Evolutionary conservation across 2,113 vertebrate species (phyloP).

Genomic region (Actenoides hombroni): DNA sequence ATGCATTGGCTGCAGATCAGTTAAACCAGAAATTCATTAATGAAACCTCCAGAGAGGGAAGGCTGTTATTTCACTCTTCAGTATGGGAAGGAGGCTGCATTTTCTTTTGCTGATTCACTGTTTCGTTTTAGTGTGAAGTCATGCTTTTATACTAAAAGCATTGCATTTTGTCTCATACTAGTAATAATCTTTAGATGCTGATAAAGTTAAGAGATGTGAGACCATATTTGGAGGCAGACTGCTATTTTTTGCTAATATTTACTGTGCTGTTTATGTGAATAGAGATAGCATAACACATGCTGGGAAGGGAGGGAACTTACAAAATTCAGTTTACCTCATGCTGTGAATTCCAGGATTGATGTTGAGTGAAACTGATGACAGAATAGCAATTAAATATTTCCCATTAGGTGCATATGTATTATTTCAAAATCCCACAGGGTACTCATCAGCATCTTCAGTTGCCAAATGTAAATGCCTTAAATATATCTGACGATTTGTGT

Average conservation of each 20-base stretch:
- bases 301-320: neutral
- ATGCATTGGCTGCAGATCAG: conserved; percentile 51
- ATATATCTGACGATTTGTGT: neutral
- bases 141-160: neutral
- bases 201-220: neutral
- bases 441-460: neutral
- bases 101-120: conserved; percentile 26
- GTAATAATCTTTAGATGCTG: neutral
- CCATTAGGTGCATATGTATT: neutral
- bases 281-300: neutral
- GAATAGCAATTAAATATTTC: neutral
- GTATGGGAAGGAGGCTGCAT: neutral
- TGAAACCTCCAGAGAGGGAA: conserved; percentile 68
- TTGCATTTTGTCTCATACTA: neutral
- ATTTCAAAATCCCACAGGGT: neutral
- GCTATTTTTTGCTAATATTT: neutral
- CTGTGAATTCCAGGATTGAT: neutral
- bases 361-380: neutral
- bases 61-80: conserved; percentile 14
- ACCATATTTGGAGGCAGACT: neutral
- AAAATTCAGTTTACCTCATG: neutral
- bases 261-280: neutral
- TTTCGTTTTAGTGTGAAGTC: neutral
- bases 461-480: neutral
- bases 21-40: conserved; percentile 77